Conservation (phyloP, 1,140 invertebrate genomes). For the Cecropterus lyciades region DNA sequence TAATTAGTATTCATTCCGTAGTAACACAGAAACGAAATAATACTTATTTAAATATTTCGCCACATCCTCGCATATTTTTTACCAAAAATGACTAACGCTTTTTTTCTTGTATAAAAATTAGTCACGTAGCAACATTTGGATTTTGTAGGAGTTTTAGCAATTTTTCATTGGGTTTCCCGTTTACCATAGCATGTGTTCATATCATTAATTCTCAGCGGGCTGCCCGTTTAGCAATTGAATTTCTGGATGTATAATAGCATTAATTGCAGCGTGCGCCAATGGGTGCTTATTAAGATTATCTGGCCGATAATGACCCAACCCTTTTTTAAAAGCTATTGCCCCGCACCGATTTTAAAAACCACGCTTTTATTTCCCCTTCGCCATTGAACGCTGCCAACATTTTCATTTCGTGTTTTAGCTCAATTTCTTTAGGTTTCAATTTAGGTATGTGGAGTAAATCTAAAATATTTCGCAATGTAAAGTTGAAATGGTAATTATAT, state of each 20-base stretch:
- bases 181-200: constrained; percentile 48
- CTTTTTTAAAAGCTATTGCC: constrained; percentile 43
- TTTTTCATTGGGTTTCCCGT: constrained; percentile 8
- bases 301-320: constrained; percentile 47
- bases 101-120: constrained; percentile 5
- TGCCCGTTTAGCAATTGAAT: constrained; percentile 55
- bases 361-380: constrained; percentile 12
- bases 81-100: constrained; percentile 9
- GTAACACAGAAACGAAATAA: too few relatives aligned
- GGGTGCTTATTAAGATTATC: constrained; percentile 51
- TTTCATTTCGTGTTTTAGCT: constrained; percentile 28
- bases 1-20: too few relatives aligned
- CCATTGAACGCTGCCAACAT: constrained; percentile 19
- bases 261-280: constrained; percentile 41
- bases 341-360: constrained; percentile 36
- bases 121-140: constrained; percentile 11
- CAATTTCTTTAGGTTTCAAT: constrained; percentile 14
- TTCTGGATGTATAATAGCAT: constrained; percentile 49
- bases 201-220: constrained; percentile 49
- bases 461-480: too few relatives aligned
- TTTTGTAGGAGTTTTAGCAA: constrained; percentile 24
- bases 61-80: not conserved
- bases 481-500: too few relatives aligned
- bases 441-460: not conserved
- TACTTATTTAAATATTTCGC: constrained; percentile 5